Base-by-base conservation (phyloP, 2,888 invertebrate genomes). In the Acronicta alni region DNA sequence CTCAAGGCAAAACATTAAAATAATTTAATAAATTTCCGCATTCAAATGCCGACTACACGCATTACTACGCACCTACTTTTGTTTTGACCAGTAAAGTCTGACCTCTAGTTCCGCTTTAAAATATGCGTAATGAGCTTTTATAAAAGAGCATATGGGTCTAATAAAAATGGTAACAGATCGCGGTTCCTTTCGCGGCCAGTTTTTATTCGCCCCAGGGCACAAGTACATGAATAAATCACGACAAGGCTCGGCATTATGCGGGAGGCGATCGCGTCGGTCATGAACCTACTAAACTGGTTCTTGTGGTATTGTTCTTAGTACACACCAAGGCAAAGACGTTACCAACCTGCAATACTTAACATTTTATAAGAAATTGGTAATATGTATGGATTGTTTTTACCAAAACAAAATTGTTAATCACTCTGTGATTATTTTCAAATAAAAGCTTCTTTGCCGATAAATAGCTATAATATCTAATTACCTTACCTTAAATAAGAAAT, bases 271-370 rank as follows among this genome's bases (percentile, higher is more conserved):
- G 81, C 78, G 76, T 77, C 89, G 91, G 89, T 90, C 90, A 89
- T 92, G 91, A 86, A 91, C 91, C 90, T 86, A 92, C 87, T 88
- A 88, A 92, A 93, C 93, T 91, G 92, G 93, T 93, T 93, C 80
- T 82, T 68, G 77, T 79, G 67, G 85, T 88, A 89, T 90, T 90
- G 89, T 91, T 89, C 82, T 80, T 80, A 61, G 55, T 68, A 76
- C 54, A 74, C 72, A 80, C 78, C 78, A 81, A 79, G 74, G 77
- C 65, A 77, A 63, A 69, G 57, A 67, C 49, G 56, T 52, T 62
- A 70, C 44, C 56, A 54, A 67, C 58, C 67, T 56, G 63, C 48
- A 65, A 67, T 61, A n/a, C n/a, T 57, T 64, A 58, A 41, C 53
- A 53, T 37, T 52, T 23, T 20, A 54, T 68, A 5, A 16, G 16